Conservation (phyloP, 2,888 invertebrate genomes). For the Autographa gamma region DNA sequence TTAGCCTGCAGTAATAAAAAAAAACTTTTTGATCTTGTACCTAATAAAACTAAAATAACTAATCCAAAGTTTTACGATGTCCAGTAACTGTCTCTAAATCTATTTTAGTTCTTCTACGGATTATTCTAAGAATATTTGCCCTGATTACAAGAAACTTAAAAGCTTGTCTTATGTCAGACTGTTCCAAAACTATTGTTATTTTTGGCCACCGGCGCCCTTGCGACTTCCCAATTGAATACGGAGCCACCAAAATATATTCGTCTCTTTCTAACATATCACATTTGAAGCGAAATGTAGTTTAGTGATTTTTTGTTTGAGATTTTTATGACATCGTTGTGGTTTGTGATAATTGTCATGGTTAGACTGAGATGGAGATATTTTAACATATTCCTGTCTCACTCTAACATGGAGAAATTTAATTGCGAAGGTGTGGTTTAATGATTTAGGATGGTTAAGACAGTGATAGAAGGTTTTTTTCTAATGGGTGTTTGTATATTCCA, state of each 20-base stretch:
- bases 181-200: constrained; percentile 64
- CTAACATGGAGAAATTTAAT: background rate
- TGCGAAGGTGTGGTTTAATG: background rate
- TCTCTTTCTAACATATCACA: constrained; percentile 40
- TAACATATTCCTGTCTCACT: background rate
- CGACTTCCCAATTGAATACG: constrained; percentile 42
- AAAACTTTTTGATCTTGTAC: background rate
- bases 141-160: constrained; percentile 45
- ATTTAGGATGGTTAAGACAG: background rate
- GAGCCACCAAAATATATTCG: constrained; percentile 19
- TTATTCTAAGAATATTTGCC: constrained; percentile 38
- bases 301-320: background rate
- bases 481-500: background rate
- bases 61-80: background rate
- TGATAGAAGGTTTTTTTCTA: background rate
- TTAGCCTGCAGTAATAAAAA: background rate
- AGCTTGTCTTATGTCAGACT: constrained; percentile 45
- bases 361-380: background rate
- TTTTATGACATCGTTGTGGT: constrained; percentile 6
- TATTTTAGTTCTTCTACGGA: constrained; percentile 31
- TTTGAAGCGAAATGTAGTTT: background rate
- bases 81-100: background rate
- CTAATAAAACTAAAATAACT: background rate
- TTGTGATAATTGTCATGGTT: background rate
- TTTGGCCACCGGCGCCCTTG: constrained; percentile 58